Conservation (phyloP, 2,113 vertebrate genomes). For the Chinchilla lanigera region DNA sequence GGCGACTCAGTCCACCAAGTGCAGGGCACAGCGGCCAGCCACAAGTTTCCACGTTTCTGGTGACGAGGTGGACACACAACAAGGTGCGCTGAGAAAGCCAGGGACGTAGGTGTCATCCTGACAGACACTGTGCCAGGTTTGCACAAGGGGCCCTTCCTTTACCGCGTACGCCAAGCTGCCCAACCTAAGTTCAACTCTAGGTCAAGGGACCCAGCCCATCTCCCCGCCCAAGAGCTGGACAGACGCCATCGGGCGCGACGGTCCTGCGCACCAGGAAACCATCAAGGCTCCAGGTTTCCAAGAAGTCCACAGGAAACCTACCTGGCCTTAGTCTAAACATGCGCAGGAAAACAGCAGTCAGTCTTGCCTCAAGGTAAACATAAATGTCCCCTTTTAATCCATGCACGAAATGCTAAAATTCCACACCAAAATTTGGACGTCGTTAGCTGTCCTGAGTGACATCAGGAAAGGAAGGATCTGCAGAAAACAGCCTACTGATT, state of each 20-base stretch:
- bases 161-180: neutral
- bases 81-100: neutral
- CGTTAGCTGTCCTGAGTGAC: neutral
- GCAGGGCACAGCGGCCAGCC: neutral
- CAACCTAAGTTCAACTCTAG: neutral
- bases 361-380: neutral
- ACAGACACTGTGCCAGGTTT: neutral
- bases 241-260: neutral
- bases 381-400: conserved; percentile 12
- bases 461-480: neutral
- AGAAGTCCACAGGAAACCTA: neutral
- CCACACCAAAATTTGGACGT: neutral
- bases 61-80: neutral
- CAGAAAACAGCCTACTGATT: neutral
- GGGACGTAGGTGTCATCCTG: neutral
- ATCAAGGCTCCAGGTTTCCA: neutral
- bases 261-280: neutral
- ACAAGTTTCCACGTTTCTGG: neutral
- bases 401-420: neutral
- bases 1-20: neutral
- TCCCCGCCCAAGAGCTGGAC: neutral
- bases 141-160: neutral
- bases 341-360: neutral
- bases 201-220: neutral
- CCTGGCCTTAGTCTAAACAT: neutral